A percentile compares a stretch with the other conserved stretches of the same genome.
phyloP scores from a whole-genome alignment of 2,888 invertebrate species.

The Epirrita christyi region DNA sequence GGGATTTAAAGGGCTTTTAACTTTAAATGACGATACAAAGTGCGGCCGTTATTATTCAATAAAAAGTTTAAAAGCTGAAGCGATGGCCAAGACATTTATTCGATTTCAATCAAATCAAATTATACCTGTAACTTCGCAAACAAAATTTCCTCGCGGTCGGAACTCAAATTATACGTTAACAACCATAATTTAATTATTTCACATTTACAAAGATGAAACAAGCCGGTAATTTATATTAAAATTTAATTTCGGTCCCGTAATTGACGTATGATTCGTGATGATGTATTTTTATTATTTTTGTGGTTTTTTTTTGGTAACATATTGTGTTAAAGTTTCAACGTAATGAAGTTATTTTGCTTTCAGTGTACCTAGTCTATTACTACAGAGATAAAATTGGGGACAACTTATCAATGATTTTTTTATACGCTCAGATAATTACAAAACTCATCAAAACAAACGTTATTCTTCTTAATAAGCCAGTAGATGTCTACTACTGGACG shows the following conservation, averaged over 20 bases:
- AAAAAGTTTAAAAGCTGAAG: constrained; percentile 5
- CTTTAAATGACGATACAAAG: too few species aligned
- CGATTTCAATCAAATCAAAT: constrained; percentile 41
- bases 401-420: too few species aligned
- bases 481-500: too few species aligned
- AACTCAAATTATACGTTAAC: constrained; percentile 47
- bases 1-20: too few species aligned
- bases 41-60: too few species aligned
- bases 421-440: too few species aligned
- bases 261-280: constrained; percentile 36
- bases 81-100: constrained; percentile 30
- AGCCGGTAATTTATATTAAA: constrained; percentile 40
- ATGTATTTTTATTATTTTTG: constrained; percentile 33
- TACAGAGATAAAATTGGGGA: too few species aligned
- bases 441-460: too few species aligned
- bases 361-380: not conserved
- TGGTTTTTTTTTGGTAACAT: constrained; percentile 3
- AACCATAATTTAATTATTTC: constrained; percentile 39
- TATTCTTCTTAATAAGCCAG: too few species aligned
- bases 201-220: constrained; percentile 32
- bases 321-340: not conserved
- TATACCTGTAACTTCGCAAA: constrained; percentile 38
- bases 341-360: constrained; percentile 12
- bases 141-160: constrained; percentile 38
- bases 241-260: constrained; percentile 35